Evolutionary conservation across 2,797 vertebrate genomes (phyloP), one percentile per base, ranked within the genome.

Genomic region (Phataginus tricuspis): DNA sequence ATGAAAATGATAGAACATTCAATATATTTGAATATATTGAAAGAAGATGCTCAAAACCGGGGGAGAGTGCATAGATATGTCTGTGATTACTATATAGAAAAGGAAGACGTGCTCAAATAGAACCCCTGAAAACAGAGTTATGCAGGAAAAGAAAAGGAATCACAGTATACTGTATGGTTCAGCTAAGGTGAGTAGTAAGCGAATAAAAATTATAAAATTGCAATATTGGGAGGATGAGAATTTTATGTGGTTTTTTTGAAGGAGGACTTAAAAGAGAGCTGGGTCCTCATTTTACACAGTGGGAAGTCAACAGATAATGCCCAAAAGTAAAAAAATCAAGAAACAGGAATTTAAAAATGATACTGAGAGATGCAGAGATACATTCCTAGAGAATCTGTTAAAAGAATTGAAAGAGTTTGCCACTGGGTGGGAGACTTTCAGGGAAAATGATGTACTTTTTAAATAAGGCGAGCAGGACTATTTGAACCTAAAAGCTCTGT

Each of bases 311-410:
- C 19, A 66, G 25, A 39, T 84, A 82, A 85, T 39, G 12, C 45
- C n/a, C 78, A 39, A 25, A 90, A 90, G 7, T 86, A 63, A 78
- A 77, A 78, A 77, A 91, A 79, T 78, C 39, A 84, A 63, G 75
- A 86, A 79, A 69, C 3, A 71, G 18, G 7, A 86, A 69, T 39
- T 29, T 55, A 3, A 63, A 83, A 55, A 86, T 53, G 39, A n/a
- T 87, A 88, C 82, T 88, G 68, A 85, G 42, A 90, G 27, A 83
- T 72, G 5, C 25, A 45, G 25, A 75, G 87, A 18, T 39, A 75
- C 93, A 82, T n/a, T 29, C 37, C 23, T 42, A 75, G 37, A 59
- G 18, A 90, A 86, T 75, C 27, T 39, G 5, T 95, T 78, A 49
- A 86, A 94, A 79, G 19, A 87, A 75, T 4, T 53, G 25, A 87